Evolutionary conservation across 2,888 invertebrate genomes (phyloP), one percentile per base, ranked within the genome.

Genomic region (Pherbina coryleti): DNA sequence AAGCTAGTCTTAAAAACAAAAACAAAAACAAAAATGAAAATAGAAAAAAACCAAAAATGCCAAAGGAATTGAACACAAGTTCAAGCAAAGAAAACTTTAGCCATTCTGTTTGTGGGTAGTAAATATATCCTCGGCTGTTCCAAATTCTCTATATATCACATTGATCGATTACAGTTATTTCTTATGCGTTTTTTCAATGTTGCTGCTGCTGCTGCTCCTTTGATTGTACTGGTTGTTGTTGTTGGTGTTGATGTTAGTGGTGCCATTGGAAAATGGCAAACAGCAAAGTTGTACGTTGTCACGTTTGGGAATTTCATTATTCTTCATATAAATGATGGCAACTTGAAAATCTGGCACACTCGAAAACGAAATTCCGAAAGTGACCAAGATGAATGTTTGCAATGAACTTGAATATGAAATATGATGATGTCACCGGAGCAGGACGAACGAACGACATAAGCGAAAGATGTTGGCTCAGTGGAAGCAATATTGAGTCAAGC

Each of bases 361-460:
- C 28, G 37, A 71, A 55, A 71, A 28, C 78, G 75, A 79, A 77
- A 55, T 75, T 11, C n/a, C 67, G 57, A 73, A 76, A 78, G 73
- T 81, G 82, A 82, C 81, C 81, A 80, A 80, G 81, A 81, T 82
- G 78, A 81, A 82, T 82, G 79, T 81, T 80, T 80, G 81, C 82
- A 82, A 78, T 83, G 83, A 83, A 84, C 83, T 82, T 83, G 84
- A 83, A 82, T 82, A 80, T 82, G 81, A 82, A 78, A 82, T 82
- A 84, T 83, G 80, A 80, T 73, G 78, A 74, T 19, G 57, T 25
- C 14, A 44, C 25, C 55, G 28, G 51, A 9, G 5, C 66, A 62
- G 71, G 11, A 60, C 14, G 14, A 28, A 60, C 14, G 3, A 60
- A 28, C 60, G 8, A 25, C 14, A 60, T 25, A 22, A 60, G 14